A percentile compares a stretch with the other conserved stretches of the same genome.
These are phyloP conservation scores for Drosophila bocki DNA, from an alignment of 1,140 invertebrate genomes.

Conservation along the genomic window DNA sequence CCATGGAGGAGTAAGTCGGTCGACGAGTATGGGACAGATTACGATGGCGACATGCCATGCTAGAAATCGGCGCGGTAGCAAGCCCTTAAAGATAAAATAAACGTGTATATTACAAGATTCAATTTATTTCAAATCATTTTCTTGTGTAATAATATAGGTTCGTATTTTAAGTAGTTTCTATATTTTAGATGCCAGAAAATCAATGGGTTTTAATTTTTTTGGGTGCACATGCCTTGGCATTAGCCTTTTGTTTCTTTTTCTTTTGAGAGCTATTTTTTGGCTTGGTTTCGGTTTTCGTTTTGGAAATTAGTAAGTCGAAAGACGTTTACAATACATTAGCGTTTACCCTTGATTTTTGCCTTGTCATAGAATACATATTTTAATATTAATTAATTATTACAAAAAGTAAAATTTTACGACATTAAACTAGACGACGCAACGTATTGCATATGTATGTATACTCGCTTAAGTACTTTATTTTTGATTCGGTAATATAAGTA, in stretches of 20 bases:
- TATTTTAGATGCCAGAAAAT: constrained; percentile 79
- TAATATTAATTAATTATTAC: constrained; percentile 84
- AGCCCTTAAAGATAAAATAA: not conserved
- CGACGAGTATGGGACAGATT: constrained; percentile 27
- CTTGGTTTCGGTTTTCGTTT: constrained; percentile 55
- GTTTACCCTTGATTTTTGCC: constrained; percentile 35
- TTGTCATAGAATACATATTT: constrained; percentile 70
- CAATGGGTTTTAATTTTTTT: constrained; percentile 75
- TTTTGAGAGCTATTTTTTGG: constrained; percentile 32
- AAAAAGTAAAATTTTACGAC: constrained; percentile 85
- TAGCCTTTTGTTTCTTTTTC: constrained; percentile 37
- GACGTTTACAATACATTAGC: constrained; percentile 75
- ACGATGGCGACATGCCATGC: constrained; percentile 22
- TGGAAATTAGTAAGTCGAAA: constrained; percentile 74
- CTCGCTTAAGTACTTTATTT: constrained; percentile 74
- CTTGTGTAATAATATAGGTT: constrained; percentile 84
- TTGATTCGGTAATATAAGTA: constrained; percentile 56
- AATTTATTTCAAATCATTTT: constrained; percentile 84
- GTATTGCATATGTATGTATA: constrained; percentile 77
- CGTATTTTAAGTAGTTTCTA: constrained; percentile 78
- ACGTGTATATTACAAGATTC: constrained; percentile 84
- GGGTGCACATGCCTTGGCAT: constrained; percentile 66
- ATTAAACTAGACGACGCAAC: constrained; percentile 83
- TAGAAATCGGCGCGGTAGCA: not conserved
- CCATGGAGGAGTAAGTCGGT: constrained; percentile 7